These are phyloP conservation scores for Elephas maximus DNA, from an alignment of 2,113 vertebrate genomes.

Conservation along the genomic window DNA sequence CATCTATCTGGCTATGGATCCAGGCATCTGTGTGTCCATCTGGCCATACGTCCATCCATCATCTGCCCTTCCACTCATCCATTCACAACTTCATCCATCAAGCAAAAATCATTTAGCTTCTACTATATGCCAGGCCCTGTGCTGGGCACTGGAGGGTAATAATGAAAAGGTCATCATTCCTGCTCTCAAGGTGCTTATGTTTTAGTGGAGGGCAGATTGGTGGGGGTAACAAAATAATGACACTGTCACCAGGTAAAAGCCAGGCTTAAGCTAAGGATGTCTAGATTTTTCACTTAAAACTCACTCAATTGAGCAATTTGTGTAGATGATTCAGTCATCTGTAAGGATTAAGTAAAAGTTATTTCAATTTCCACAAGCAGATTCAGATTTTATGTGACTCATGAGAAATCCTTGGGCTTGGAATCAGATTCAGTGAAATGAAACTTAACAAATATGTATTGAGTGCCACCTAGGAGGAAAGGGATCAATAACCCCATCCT, in stretches of 20 bases:
- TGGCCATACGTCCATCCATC: not conserved
- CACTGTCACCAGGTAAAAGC: not conserved
- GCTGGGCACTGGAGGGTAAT: not conserved
- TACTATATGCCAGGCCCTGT: not conserved
- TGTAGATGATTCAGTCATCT: conserved; percentile 46
- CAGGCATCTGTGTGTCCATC: not conserved
- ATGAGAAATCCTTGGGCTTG: not conserved
- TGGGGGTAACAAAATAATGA: not conserved
- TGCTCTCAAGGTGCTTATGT: not conserved
- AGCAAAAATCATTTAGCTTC: not conserved
- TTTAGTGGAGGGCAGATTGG: not conserved
- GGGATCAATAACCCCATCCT: not conserved
- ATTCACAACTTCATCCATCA: not conserved
- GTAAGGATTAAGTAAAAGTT: conserved; percentile 7
- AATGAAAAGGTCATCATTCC: not conserved
- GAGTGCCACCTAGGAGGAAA: not conserved
- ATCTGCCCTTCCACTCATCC: not conserved
- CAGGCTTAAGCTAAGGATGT: not conserved
- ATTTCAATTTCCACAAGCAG: conserved; percentile 35
- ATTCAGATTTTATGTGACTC: conserved; percentile 36
- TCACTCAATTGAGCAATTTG: not conserved
- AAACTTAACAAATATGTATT: not conserved
- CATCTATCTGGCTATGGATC: not conserved
- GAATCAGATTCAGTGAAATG: not conserved
- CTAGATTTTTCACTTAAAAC: conserved; percentile 33